Base-by-base conservation (phyloP, 2,888 invertebrate species). In the Andrena bicolor region DNA sequence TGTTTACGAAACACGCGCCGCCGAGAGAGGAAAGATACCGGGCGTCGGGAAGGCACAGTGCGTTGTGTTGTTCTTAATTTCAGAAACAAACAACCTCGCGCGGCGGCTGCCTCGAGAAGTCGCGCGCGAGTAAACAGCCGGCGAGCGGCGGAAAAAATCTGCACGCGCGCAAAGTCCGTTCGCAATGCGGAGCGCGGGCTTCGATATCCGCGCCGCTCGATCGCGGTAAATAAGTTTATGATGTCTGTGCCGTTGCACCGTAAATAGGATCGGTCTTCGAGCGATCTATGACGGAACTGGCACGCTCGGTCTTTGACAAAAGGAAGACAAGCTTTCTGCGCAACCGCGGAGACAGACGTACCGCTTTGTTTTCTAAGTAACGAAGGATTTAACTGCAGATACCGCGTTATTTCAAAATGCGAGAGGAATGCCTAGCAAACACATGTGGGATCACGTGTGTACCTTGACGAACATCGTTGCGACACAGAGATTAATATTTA, bases 131-230 rank as follows among this genome's bases (percentile, higher is more conserved):
- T 70, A 75, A 79, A 74, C 65, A 70, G 53, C 26, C 35, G 60
- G 30, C 30, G 10, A 56, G 56, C 10, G 0, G 8, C 16, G 26
- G 23, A 77, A 79, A 71, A 71, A 80, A 65, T 35, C 49, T 81
- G 35, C 75, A 72, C 82, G 75, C 41, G 82, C 63, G 53, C 68
- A 72, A 76, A 76, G 82, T 81, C 69, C 81, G 35, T 64, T 81
- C 65, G 49, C 65, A 72, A 72, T 51, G 30, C 66, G 32, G 35
- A 23, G 1, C 28, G n/a, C n/a, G n/a, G 51, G n/a, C 20, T 26
- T 56, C 69, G 48, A 68, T 76, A 78, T 76, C 77, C 58, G n/a
- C 20, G 56, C 48, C 5, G 8, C 32, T 56, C 63, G 58, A 69
- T 58, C 41, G 28, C 49, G 58, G 63, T 73, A 73, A 81, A 78